Base-by-base conservation (phyloP, 2,113 vertebrate genomes). In the Pseudorhombus dupliciocellatus region DNA sequence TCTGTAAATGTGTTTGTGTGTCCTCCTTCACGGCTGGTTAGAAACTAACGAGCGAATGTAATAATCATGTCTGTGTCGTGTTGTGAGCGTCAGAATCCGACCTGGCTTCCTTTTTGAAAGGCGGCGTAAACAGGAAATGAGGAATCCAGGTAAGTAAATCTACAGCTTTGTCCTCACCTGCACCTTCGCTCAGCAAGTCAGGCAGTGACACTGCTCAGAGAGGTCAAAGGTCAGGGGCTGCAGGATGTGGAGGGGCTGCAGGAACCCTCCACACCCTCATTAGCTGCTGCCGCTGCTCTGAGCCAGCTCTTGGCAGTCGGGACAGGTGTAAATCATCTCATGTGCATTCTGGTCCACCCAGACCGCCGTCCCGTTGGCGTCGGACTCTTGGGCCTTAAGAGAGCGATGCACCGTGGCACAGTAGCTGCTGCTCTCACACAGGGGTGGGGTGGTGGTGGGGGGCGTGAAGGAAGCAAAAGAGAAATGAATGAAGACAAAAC, bases 321-420 rank as follows among this genome's bases (percentile, higher is more conserved):
- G 93, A 72, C 92, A 93, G 75, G 89, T 93, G 88, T 92, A 94
- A 64, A 76, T 85, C 87, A 93, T 80, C 85, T 93, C 88, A 4
- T 91, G 90, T 56, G 88, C 79, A 18, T 90, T 89, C 21, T 80
- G 89, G 60, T 92, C 89, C 81, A 80, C 76, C 90, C 87, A 91
- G 64, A 91, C 80, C 21, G 64, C 89, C 21, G 79, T 72, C 77
- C 91, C 88, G 4, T 92, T 91, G 85, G 83, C 55, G 73, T 66
- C 58, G 3, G 85, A 72, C 82, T 93, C 88, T 18, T 87, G 90
- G 57, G 88, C 90, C 54, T 84, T 83, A 72, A 91, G 89, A 31
- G 91, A 89, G 57, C 85, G 91, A 61, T 90, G 83, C 73, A 89
- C 48, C 71, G 31, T 73, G 79, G 86, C 88, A 75, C 91, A 93